Evolutionary conservation across 2,888 invertebrate species (phyloP), one percentile per base, ranked within the genome.

Genomic region (Lasioglossum morio): DNA sequence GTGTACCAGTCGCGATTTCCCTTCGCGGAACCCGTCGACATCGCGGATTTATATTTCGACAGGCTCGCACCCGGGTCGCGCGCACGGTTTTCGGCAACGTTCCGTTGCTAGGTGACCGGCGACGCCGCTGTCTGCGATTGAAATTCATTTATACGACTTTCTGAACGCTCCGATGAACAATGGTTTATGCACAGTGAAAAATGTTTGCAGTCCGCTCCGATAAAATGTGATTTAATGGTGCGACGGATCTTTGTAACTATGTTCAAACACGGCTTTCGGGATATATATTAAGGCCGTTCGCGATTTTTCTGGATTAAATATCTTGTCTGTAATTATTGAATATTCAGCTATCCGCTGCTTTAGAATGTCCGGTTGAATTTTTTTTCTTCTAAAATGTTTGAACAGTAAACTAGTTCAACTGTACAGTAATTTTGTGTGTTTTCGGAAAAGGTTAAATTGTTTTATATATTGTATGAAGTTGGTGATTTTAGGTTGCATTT

Each of bases 91-190:
- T 40, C 72, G 84, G 34, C 73, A 72, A 77, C 84, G 85, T 70
- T 75, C 72, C 53, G 82, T 83, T 83, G 83, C 82, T 76, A 82
- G 83, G 83, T 76, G 82, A 83, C 83, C 48, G n/a, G 40, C 60
- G 83, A 72, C 60, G 82, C 70, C 40, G 40, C 40, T 69, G 69
- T 83, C 82, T 76, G 85, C 63, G 72, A 84, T 85, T 84, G 78
- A 72, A 75, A 85, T 85, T 85, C 84, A 85, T 84, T 77, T 85
- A 74, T 46, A 63, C 60, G 72, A 85, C 77, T 78, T 72, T 84
- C 78, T 84, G 63, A 76, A 73, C 23, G 76, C 76, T 40, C 14
- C 40, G 40, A 37, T 70, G 46, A 27, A 84, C 75, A 75, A 75
- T 83, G 60, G 60, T 69, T 60, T 37, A 46, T 37, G 30, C 70